Evolutionary conservation across 2,113 vertebrate species (phyloP), one percentile per base, ranked within the genome.

Genomic region (Sardina pilchardus): DNA sequence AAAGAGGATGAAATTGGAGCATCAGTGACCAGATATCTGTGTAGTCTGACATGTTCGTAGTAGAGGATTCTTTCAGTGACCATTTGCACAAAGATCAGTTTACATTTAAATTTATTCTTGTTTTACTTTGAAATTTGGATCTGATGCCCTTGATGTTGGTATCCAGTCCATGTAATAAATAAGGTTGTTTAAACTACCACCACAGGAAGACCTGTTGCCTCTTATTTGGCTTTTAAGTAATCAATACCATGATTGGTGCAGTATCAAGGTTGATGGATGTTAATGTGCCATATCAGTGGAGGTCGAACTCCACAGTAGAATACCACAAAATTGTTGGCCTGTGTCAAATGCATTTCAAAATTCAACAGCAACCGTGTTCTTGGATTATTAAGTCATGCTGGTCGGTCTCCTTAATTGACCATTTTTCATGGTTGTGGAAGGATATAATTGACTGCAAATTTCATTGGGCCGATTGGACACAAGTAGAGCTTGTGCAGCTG

Each of bases 81-180:
- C 59, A 36, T 16, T 78, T 36, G 30, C 30, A 17, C 6, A 78
- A 78, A 17, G 34, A 0, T 34, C 71, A 34, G 12, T 36, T 17
- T 39, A 16, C 34, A 12, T 26, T 75, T 30, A 9, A 75, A 75
- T 16, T 10, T 8, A 34, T 34, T 71, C 26, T 78, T 34, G 71
- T 78, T n/a, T n/a, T n/a, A n/a, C n/a, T n/a, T n/a, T 78, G 10
- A 78, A 78, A 36, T 78, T 78, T 36, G 71, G 71, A 39, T 78
- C 39, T 14, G 71, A 36, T 12, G 12, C 34, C 34, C 14, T 34
- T 78, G 30, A 78, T 78, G 71, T 34, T 78, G 71, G 30, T 39
- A 14, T 78, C 34, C 30, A 36, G 71, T 78, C 71, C 14, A 78
- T 78, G 71, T 78, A 78, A 78, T 36, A 75, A 75, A 30, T 75